Percentiles rank a stretch among this genome's conserved stretches.
Conservation (phyloP, 37 sponge, comb jelly and placozoan genomes). For the Oopsacas minuta region DNA sequence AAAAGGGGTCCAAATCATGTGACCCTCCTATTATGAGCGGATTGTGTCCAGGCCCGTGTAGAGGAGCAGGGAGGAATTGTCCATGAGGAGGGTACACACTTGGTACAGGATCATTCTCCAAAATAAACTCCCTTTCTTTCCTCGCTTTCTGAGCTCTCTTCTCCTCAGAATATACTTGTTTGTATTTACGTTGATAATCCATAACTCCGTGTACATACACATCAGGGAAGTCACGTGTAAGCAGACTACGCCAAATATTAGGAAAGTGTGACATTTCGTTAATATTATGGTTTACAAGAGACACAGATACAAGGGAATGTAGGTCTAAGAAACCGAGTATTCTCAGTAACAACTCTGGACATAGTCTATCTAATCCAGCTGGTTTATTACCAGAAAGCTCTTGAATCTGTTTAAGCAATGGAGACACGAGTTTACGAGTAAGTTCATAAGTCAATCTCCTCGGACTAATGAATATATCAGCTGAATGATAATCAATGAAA, state of each 20-base stretch:
- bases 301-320: background rate
- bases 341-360: background rate
- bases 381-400: background rate
- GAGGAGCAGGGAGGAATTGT: background rate
- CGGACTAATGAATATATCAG: background rate
- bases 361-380: background rate
- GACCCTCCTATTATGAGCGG: conserved; percentile 1
- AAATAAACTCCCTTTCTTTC: background rate
- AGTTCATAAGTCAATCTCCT: background rate
- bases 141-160: background rate
- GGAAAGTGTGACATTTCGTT: background rate
- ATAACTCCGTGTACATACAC: background rate
- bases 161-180: background rate
- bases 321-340: background rate
- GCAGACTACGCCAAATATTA: background rate
- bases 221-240: background rate
- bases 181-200: background rate
- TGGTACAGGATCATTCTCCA: background rate
- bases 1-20: background rate
- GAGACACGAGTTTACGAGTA: background rate
- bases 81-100: background rate
- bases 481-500: background rate
- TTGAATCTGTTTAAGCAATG: background rate
- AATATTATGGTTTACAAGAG: background rate
- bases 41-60: background rate